Evolutionary conservation across 2,888 invertebrate species (phyloP), one percentile per base, ranked within the genome.

Genomic region (Myopa tessellatipennis): DNA sequence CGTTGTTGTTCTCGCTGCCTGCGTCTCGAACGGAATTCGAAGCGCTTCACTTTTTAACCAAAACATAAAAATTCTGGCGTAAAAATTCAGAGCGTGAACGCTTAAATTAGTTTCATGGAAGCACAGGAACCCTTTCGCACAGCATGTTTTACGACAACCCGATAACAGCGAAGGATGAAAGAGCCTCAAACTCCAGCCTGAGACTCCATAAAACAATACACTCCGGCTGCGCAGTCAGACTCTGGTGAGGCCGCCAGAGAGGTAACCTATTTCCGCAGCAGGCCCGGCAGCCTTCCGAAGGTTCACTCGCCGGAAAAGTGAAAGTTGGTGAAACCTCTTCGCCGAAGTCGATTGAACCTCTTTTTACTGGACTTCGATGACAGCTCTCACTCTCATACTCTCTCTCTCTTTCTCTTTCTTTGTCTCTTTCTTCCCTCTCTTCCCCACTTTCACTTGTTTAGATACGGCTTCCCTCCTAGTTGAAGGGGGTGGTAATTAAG

Each of bases 31-130:
- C 26, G 26, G 50, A 63, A 73, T 73, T 73, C 26, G 50, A 7
- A 63, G 63, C 63, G 73, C 73, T 74, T 74, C 52, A 74, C 45
- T 74, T 74, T 74, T 74, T 58, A 55, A 74, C 74, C 74, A 74
- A 74, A 65, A 74, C 65, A 61, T 45, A 74, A 38, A 65, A 36
- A 50, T 36, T 18, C 40, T 61, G 16, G n/a, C 61, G 40, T 63
- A 16, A 63, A 18, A 34, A 73, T 73, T 45, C 52, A 61, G 75
- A 55, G 75, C 69, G 60, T 68, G 75, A 61, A 60, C 60, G 68
- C 45, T 18, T 8, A 38, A 65, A 65, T 65, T 65, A 8, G 65
- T 65, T 36, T 16, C 65, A n/a, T 26, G 16, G 45, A 18, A 26
- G 61, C 61, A 10, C 61, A 26, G 26, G 65, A 65, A 65, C 65